Percentiles rank a stretch among this genome's conserved stretches.
Evolutionary conservation across 2,888 invertebrate species (phyloP).

Genomic region (Yponomeuta sedellus): DNA sequence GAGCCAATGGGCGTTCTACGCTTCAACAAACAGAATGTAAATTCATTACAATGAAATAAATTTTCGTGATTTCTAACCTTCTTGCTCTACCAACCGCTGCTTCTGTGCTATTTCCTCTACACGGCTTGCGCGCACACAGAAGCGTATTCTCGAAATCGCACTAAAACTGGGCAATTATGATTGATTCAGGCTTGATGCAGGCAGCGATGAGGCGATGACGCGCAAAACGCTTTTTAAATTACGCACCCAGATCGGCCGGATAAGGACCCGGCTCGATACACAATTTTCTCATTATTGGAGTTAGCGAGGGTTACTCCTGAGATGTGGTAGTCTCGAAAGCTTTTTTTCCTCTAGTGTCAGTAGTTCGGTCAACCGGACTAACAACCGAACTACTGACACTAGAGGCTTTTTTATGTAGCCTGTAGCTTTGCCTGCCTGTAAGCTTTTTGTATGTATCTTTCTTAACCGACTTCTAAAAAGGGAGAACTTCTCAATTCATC

Average conservation of each 20-base stretch:
- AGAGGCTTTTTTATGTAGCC: too few species aligned
- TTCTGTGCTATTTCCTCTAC: not conserved
- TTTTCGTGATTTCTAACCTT: too few species aligned
- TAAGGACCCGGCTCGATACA: not conserved
- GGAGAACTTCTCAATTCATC: too few species aligned
- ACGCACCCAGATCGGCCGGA: conserved; percentile 2
- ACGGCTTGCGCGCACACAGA: conserved; percentile 4
- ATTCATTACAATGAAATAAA: too few species aligned
- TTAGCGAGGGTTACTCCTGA: conserved; percentile 1
- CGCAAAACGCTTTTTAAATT: conserved; percentile 12
- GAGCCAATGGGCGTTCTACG: too few species aligned
- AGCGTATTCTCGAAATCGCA: conserved; percentile 11
- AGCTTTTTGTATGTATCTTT: too few species aligned
- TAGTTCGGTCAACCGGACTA: too few species aligned
- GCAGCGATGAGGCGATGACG: conserved; percentile 7
- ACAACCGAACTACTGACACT: too few species aligned
- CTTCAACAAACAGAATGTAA: too few species aligned
- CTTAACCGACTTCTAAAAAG: too few species aligned
- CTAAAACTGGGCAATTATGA: conserved; percentile 57
- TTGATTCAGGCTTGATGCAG: conserved; percentile 43
- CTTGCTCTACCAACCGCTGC: not conserved
- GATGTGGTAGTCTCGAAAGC: not conserved
- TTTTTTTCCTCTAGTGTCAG: too few species aligned
- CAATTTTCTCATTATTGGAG: conserved; percentile 7
- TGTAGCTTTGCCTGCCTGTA: too few species aligned